Evolutionary conservation across 2,888 invertebrate species (phyloP), one percentile per base, ranked within the genome.

Genomic region (Drosophila robusta): DNA sequence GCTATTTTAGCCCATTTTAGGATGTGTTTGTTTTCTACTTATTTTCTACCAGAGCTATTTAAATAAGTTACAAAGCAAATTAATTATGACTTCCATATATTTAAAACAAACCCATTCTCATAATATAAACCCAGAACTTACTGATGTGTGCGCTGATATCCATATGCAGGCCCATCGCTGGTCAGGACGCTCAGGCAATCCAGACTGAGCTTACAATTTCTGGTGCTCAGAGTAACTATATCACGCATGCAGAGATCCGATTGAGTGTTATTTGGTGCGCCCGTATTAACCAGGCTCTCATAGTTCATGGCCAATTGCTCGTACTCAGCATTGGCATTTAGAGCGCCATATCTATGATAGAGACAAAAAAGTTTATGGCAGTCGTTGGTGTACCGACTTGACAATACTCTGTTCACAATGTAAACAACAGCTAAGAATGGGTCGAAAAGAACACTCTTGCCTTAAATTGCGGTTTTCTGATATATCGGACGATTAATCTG

Each of bases 81-180:
- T 22, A n/a, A n/a, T n/a, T n/a, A n/a, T n/a, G n/a, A n/a, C n/a
- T n/a, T n/a, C n/a, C n/a, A n/a, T n/a, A n/a, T n/a, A n/a, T n/a
- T n/a, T n/a, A n/a, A n/a, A n/a, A n/a, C n/a, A n/a, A n/a, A n/a
- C n/a, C n/a, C n/a, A n/a, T n/a, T n/a, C n/a, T n/a, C n/a, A n/a
- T 18, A 18, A 18, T 18, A 18, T 18, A 18, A 18, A 2, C 1
- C 18, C 18, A 18, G 18, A 18, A 22, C 90, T 72, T 78, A 91
- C 91, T 91, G 91, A 79, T 91, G 91, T 26, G 90, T 91, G 3
- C 90, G 86, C 36, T 89, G 89, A 68, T 91, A 91, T 11, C 91
- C 91, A 57, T 87, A 91, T 6, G 90, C 75, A 0, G 90, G 82
- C 26, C 72, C 58, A 57, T 78, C 76, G 8, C 80, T 87, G 3